Percentiles rank a stretch among this genome's conserved stretches.
Evolutionary conservation across 2,797 vertebrate species (phyloP).

Genomic region (Morus bassanus): DNA sequence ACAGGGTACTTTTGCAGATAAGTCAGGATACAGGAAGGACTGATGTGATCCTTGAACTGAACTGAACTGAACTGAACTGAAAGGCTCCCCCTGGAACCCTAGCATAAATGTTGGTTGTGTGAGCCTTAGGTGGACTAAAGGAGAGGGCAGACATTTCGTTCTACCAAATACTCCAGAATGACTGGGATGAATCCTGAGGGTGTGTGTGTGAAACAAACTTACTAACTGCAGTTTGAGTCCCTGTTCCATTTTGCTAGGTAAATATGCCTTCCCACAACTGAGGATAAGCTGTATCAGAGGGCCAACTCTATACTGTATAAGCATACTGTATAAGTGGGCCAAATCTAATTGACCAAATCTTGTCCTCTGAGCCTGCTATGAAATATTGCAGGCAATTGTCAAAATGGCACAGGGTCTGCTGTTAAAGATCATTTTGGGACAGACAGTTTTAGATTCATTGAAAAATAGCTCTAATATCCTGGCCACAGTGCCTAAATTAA

Average conservation of each 20-base stretch:
- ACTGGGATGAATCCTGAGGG: background rate
- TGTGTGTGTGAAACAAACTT: background rate
- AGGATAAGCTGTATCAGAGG: background rate
- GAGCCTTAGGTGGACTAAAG: background rate
- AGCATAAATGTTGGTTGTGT: background rate
- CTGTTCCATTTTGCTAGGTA: background rate
- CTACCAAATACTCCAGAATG: background rate
- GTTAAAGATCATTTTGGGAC: background rate
- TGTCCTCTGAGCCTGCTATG: background rate
- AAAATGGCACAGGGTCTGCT: background rate
- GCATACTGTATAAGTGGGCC: background rate
- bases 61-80: background rate
- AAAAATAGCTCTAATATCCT: background rate
- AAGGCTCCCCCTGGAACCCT: background rate
- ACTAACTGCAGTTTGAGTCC: background rate
- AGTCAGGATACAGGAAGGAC: background rate
- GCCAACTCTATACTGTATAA: background rate
- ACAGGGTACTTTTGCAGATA: background rate
- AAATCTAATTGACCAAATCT: background rate
- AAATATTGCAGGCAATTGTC: background rate
- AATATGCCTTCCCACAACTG: background rate
- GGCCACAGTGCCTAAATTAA: background rate
- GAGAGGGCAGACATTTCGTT: background rate
- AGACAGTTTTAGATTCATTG: background rate
- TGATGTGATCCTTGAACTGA: background rate